phyloP scores from a whole-genome alignment of 2,888 invertebrate species.

The Amiota minor region DNA sequence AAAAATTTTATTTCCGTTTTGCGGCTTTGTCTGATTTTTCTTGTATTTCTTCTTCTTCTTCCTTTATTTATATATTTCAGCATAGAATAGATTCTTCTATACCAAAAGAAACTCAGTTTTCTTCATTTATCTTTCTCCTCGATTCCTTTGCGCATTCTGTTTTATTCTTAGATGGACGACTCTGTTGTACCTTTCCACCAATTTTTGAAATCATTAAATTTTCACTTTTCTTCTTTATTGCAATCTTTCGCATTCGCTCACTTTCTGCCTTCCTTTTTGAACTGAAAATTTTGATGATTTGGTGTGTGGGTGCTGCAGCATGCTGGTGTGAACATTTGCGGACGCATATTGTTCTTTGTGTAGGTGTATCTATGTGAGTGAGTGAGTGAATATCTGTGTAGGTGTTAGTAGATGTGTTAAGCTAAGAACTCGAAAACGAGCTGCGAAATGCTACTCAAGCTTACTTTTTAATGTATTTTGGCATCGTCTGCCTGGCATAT shows the following conservation, averaged over 20 bases:
- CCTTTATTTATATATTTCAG: constrained; percentile 9
- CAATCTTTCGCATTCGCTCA: background rate
- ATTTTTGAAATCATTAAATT: constrained; percentile 19
- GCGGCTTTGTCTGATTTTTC: constrained; percentile 30
- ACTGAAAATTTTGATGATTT: background rate
- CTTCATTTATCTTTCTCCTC: background rate
- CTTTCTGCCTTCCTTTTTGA: background rate
- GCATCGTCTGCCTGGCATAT: constrained; percentile 4
- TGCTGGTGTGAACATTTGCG: constrained; percentile 3
- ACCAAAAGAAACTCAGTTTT: background rate
- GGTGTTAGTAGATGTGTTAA: background rate
- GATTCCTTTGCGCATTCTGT: background rate
- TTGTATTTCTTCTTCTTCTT: background rate
- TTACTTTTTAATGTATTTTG: background rate
- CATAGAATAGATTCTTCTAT: constrained; percentile 11
- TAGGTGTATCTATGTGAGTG: background rate
- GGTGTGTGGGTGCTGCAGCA: background rate
- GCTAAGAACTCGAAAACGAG: constrained; percentile 25
- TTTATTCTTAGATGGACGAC: no score
- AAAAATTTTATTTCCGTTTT: constrained; percentile 61
- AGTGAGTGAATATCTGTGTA: no score
- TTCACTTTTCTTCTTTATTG: background rate
- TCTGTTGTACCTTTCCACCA: background rate
- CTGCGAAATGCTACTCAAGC: constrained; percentile 12
- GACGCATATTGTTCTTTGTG: background rate